These are phyloP conservation scores for Xiphydria camelus DNA, from an alignment of 2,888 invertebrate species.

Conservation along the genomic window DNA sequence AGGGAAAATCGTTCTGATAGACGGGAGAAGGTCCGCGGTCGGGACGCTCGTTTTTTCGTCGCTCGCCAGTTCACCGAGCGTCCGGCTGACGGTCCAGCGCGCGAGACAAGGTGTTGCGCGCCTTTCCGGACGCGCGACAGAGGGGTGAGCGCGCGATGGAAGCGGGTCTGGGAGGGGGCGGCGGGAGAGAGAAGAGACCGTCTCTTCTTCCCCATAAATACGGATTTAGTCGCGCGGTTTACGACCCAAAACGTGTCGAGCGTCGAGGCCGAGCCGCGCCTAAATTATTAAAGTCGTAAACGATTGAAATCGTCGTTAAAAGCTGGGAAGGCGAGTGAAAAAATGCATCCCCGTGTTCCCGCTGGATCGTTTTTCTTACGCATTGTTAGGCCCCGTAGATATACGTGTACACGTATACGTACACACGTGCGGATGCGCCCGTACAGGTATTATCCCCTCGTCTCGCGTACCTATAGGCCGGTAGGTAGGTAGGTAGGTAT, in stretches of 20 bases:
- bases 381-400: slow-evolving; percentile 33
- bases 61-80: too few relatives aligned
- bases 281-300: slow-evolving; percentile 58
- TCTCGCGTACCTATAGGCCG: too few relatives aligned
- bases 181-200: slow-evolving; percentile 22
- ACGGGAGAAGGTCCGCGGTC: too few relatives aligned
- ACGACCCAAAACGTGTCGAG: slow-evolving; percentile 57
- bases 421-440: too few relatives aligned
- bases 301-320: slow-evolving; percentile 57
- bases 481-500: too few relatives aligned
- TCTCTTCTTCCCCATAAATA: slow-evolving; percentile 54
- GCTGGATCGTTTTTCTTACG: slow-evolving; percentile 30
- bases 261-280: slow-evolving; percentile 53
- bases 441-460: too few relatives aligned
- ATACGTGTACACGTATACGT: too few relatives aligned
- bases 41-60: too few relatives aligned
- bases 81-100: slow-evolving; percentile 5
- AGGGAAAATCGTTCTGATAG: too few relatives aligned
- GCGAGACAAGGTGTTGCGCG: slow-evolving; percentile 6
- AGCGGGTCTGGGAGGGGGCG: slow-evolving; percentile 7
- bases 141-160: slow-evolving; percentile 14
- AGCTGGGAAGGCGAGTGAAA: slow-evolving; percentile 38
- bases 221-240: slow-evolving; percentile 56
- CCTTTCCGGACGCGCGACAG: not conserved
- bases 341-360: slow-evolving; percentile 28